Conservation (phyloP, 2,113 vertebrate species). For the Tor tambroides region DNA sequence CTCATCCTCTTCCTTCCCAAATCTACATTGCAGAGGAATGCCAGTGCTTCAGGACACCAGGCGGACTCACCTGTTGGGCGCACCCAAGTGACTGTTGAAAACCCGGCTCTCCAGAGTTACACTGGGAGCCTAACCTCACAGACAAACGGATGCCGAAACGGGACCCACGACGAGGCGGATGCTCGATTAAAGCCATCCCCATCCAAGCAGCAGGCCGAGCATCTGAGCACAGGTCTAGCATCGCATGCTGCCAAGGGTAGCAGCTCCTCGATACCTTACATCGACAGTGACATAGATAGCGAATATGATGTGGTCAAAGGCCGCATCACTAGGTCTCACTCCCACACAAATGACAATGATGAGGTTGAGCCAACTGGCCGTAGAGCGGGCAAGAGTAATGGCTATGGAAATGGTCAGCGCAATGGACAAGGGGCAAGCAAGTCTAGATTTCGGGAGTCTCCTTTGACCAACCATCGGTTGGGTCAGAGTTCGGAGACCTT, state of each 20-base stretch:
- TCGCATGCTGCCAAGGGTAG: slow-evolving; percentile 83
- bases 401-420: slow-evolving; percentile 42
- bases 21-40: slow-evolving; percentile 67
- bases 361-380: slow-evolving; percentile 81
- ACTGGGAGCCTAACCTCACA: slow-evolving; percentile 69
- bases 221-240: slow-evolving; percentile 90
- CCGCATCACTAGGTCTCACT: slow-evolving; percentile 75
- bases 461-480: slow-evolving; percentile 60
- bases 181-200: slow-evolving; percentile 69
- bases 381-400: slow-evolving; percentile 59
- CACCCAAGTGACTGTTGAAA: slow-evolving; percentile 66
- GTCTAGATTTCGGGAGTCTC: slow-evolving; percentile 15
- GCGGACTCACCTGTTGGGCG: slow-evolving; percentile 69
- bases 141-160: slow-evolving; percentile 71
- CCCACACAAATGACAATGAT: slow-evolving; percentile 84
- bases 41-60: slow-evolving; percentile 67
- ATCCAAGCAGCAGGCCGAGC: slow-evolving; percentile 72
- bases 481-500: slow-evolving; percentile 76
- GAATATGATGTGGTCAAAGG: slow-evolving; percentile 81
- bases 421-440: slow-evolving; percentile 11
- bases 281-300: slow-evolving; percentile 88
- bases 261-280: slow-evolving; percentile 85
- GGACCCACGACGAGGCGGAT: slow-evolving; percentile 63
- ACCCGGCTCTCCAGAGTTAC: slow-evolving; percentile 65
- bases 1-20: background rate